Conservation (phyloP, 2,888 invertebrate genomes). For the Onchidella celtica region DNA sequence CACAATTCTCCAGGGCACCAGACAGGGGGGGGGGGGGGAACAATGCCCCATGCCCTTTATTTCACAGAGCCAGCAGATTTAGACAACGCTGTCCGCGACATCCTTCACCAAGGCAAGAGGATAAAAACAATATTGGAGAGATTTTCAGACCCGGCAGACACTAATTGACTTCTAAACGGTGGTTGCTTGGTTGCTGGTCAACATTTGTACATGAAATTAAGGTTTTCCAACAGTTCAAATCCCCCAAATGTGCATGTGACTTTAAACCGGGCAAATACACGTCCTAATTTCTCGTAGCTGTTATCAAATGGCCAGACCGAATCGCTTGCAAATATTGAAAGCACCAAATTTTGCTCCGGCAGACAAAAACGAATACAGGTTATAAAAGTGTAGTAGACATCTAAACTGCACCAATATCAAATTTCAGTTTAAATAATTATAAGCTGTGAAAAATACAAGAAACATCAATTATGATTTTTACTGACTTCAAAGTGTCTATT, state of each 20-base stretch:
- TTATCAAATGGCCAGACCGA: too few relatives aligned
- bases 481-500: too few relatives aligned
- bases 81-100: neutral
- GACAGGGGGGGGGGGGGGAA: neutral
- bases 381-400: too few relatives aligned
- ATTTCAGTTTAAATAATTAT: too few relatives aligned
- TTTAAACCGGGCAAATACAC: too few relatives aligned
- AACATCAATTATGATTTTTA: too few relatives aligned
- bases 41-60: conserved; percentile 22
- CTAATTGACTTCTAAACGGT: conserved; percentile 12
- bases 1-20: conserved; percentile 38
- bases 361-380: too few relatives aligned
- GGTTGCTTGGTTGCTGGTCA: neutral
- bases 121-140: neutral
- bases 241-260: neutral
- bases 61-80: conserved; percentile 3
- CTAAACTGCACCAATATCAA: too few relatives aligned
- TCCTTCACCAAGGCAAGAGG: neutral
- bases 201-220: conserved; percentile 1
- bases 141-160: neutral
- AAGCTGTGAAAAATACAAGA: too few relatives aligned
- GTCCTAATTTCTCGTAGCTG: too few relatives aligned
- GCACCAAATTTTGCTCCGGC: too few relatives aligned
- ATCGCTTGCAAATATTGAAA: too few relatives aligned
- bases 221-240: neutral